Evolutionary conservation across 2,113 vertebrate genomes (phyloP).

Genomic region (Pantherophis guttatus): DNA sequence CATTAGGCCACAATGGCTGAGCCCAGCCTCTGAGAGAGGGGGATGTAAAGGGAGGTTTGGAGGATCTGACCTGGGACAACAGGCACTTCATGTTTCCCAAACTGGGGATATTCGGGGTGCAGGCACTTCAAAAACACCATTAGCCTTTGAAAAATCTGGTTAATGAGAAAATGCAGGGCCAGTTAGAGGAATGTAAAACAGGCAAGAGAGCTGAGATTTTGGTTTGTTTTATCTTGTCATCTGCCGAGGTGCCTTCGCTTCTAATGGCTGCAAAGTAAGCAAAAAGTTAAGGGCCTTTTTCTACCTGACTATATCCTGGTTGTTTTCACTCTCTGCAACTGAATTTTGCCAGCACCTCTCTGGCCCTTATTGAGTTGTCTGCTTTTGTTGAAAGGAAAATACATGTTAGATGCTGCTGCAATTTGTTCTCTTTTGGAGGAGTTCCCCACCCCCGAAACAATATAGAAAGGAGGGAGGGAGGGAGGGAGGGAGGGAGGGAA

Average conservation of each 20-base stretch:
- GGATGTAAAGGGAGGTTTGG: background rate
- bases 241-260: background rate
- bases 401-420: background rate
- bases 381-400: background rate
- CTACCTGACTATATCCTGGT: background rate
- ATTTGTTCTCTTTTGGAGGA: background rate
- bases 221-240: background rate
- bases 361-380: background rate
- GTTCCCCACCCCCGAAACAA: background rate
- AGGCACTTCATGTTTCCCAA: background rate
- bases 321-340: background rate
- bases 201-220: background rate
- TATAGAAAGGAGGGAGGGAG: too few relatives aligned
- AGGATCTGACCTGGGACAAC: background rate
- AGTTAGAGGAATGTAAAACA: background rate
- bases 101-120: background rate
- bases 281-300: background rate
- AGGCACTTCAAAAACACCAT: background rate
- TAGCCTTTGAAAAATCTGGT: background rate
- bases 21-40: background rate
- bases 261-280: background rate
- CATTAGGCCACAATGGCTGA: constrained; percentile 6
- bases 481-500: background rate
- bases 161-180: background rate
- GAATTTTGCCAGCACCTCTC: background rate